Conservation (phyloP, 1,140 invertebrate species). For the Chymomyza costata region DNA sequence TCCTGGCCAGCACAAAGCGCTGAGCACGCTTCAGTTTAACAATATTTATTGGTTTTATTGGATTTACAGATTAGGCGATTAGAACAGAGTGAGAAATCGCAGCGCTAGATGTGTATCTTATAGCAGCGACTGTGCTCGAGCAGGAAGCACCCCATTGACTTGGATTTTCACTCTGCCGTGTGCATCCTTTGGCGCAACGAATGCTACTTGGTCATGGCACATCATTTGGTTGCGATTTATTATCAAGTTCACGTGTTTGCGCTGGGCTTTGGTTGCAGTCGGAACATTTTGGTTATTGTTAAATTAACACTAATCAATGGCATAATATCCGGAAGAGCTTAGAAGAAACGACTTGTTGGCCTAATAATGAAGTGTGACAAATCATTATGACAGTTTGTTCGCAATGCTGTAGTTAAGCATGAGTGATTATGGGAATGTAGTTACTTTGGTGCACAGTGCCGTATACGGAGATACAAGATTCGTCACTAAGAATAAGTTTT, state of each 20-base stretch:
- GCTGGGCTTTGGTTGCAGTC: neutral
- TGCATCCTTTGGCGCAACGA: conserved; percentile 41
- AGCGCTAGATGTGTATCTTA: conserved; percentile 40
- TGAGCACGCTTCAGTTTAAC: conserved; percentile 47
- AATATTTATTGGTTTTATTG: conserved; percentile 72
- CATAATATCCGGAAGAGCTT: conserved; percentile 22
- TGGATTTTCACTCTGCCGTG: neutral
- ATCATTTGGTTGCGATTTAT: conserved; percentile 30
- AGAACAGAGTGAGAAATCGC: neutral
- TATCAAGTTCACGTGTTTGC: conserved; percentile 22
- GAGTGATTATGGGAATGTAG: too few relatives aligned
- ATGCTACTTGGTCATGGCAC: conserved; percentile 51
- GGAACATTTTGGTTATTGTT: conserved; percentile 8
- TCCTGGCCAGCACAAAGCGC: too few relatives aligned
- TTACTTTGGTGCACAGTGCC: too few relatives aligned
- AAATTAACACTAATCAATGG: conserved; percentile 30
- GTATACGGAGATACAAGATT: too few relatives aligned
- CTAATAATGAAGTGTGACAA: conserved; percentile 24
- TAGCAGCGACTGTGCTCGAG: too few relatives aligned
- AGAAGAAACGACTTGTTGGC: conserved; percentile 7
- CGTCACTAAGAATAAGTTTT: too few relatives aligned
- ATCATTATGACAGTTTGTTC: conserved; percentile 24
- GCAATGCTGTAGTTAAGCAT: too few relatives aligned
- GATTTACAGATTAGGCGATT: conserved; percentile 60
- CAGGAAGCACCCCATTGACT: too few relatives aligned